These are phyloP conservation scores for Cotesia glomerata DNA, from an alignment of 1,140 invertebrate species.

Conservation along the genomic window DNA sequence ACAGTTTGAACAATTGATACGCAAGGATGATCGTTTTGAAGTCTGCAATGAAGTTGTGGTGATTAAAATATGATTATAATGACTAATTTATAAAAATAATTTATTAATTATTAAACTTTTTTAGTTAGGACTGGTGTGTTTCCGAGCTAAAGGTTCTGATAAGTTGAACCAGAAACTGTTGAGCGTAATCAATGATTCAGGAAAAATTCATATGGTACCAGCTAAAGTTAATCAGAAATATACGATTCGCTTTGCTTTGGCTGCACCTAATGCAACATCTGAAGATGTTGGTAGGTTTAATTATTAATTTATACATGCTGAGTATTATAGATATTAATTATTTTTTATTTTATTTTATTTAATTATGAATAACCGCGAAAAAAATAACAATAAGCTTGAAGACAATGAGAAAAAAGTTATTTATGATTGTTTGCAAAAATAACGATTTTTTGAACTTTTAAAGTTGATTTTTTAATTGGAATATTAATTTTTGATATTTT, in stretches of 20 bases:
- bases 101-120: slow-evolving; percentile 7
- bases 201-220: slow-evolving; percentile 97
- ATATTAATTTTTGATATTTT: too few relatives aligned
- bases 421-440: too few relatives aligned
- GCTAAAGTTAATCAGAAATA: slow-evolving; percentile 89
- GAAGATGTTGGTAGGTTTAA: slow-evolving; percentile 80
- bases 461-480: too few relatives aligned
- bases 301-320: too few relatives aligned
- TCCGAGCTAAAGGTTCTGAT: slow-evolving; percentile 84
- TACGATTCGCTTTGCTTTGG: slow-evolving; percentile 94
- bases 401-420: too few relatives aligned
- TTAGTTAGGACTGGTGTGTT: slow-evolving; percentile 83
- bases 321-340: too few relatives aligned
- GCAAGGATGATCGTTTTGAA: slow-evolving; percentile 89
- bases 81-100: slow-evolving; percentile 2
- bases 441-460: too few relatives aligned
- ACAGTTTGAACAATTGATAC: slow-evolving; percentile 85
- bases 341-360: too few relatives aligned
- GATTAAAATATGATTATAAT: slow-evolving; percentile 46
- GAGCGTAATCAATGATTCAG: slow-evolving; percentile 93
- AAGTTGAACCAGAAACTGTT: slow-evolving; percentile 93
- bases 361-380: too few relatives aligned
- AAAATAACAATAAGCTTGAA: too few relatives aligned
- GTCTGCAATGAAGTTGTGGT: slow-evolving; percentile 96
- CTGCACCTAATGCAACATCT: slow-evolving; percentile 86